phyloP scores from a whole-genome alignment of 30 jellyfish, hydroid and myxozoan species.

The Aurelia sp. region DNA sequence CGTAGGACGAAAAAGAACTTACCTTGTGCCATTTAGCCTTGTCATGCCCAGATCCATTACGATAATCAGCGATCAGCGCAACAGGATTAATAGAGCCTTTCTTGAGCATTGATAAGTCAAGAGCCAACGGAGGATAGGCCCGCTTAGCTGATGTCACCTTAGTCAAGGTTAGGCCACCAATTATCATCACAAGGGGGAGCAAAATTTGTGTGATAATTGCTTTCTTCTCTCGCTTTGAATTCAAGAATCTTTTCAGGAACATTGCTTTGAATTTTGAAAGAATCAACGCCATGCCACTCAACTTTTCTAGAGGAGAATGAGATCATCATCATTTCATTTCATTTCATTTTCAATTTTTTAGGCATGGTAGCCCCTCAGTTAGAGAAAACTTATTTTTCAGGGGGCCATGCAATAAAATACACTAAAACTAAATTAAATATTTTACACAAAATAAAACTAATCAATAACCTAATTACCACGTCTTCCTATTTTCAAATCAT shows the following conservation, averaged over 20 bases:
- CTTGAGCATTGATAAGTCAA: slow-evolving; percentile 76
- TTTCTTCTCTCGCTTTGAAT: slow-evolving; percentile 75
- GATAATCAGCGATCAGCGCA: slow-evolving; percentile 72
- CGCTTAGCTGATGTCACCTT: slow-evolving; percentile 23
- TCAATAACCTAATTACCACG: too few species aligned
- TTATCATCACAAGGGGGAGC: slow-evolving; percentile 72
- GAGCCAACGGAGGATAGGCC: slow-evolving; percentile 63
- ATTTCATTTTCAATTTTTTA: too few species aligned
- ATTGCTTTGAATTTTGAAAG: slow-evolving; percentile 73
- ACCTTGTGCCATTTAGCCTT: slow-evolving; percentile 31
- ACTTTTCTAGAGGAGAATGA: slow-evolving; percentile 35
- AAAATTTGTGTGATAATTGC: slow-evolving; percentile 77
- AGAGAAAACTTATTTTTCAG: too few species aligned
- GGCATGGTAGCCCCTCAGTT: too few species aligned
- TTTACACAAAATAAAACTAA: too few species aligned
- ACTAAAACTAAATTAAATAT: too few species aligned
- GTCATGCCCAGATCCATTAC: not conserved
- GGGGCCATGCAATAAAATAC: too few species aligned
- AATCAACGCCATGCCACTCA: slow-evolving; percentile 67
- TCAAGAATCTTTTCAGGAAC: slow-evolving; percentile 73
- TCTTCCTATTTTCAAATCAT: too few species aligned
- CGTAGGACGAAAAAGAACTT: not conserved
- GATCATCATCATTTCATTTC: too few species aligned
- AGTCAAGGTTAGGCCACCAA: slow-evolving; percentile 66
- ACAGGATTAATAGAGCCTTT: slow-evolving; percentile 20